Evolutionary conservation across 2,797 vertebrate species (phyloP), one percentile per base, ranked within the genome.

Genomic region (Pangasius macronema): DNA sequence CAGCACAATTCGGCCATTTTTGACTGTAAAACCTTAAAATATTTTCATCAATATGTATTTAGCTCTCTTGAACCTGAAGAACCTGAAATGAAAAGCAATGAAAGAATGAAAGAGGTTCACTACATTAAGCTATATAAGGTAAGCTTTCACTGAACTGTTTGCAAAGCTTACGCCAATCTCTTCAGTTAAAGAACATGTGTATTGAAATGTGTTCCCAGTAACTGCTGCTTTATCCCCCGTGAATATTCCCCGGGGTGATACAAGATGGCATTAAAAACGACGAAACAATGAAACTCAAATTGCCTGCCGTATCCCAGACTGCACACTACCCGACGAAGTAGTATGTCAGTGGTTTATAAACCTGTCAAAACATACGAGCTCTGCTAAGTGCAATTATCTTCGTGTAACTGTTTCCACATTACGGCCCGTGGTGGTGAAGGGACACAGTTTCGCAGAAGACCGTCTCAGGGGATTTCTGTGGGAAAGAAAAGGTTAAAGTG

Each of bases 401-500:
- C 27, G 46, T 61, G 55, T 14, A 39, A 2, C 33, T 27, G 0
- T 22, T 27, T 39, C 11, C 36, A 61, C 22, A 39, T 59, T 59
- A 4, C 2, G n/a, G 33, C 22, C 36, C 11, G 33, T 2, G 33
- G 33, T 18, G 36, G 57, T 81, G 27, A 59, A 80, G 4, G 20
- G 5, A 81, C 36, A 42, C 11, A 3, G 30, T 55, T 59, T 57
- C 27, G 33, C 77, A 39, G 55, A 39, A 39, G 20, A 13, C 3
- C 3, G 33, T 72, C 59, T 70, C 51, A 4, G 2, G 53, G 53
- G 30, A 55, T 27, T 59, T 59, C 61, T 79, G 51, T 72, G 27
- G 33, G 27, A 73, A 51, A 75, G 42, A 75, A 49, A 51, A 63
- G 67, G 68, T 82, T 87, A 63, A 53, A 73, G 36, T 36, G 42